These are phyloP conservation scores for Eumeta japonica DNA, from an alignment of 1,140 invertebrate genomes.

Conservation along the genomic window DNA sequence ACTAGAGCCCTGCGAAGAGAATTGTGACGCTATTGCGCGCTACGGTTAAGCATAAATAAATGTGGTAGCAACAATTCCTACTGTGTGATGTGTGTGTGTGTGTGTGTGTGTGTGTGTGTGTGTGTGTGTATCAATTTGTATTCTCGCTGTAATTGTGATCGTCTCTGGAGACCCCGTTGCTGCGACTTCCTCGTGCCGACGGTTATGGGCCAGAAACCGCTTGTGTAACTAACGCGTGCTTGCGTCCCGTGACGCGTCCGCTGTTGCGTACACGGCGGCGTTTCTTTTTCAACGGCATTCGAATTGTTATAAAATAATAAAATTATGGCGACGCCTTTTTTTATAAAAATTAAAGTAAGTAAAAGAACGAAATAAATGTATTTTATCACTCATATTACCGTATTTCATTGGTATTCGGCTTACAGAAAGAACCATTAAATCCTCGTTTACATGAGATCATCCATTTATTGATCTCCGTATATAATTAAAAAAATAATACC, in stretches of 20 bases:
- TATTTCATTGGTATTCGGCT: not conserved
- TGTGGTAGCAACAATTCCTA: too few species aligned
- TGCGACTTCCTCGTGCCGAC: constrained; percentile 22
- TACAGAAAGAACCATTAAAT: not conserved
- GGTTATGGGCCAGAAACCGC: constrained; percentile 12
- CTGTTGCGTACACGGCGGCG: constrained; percentile 22
- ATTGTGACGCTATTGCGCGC: too few species aligned
- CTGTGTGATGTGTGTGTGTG: too few species aligned
- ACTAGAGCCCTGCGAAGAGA: too few species aligned
- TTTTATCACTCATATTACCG: not conserved
- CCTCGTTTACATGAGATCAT: not conserved
- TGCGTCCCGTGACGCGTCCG: constrained; percentile 35
- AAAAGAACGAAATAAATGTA: not conserved
- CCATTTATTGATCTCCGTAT: too few species aligned
- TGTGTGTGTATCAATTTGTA: constrained; percentile 30
- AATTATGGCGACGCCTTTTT: not conserved
- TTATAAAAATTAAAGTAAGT: not conserved
- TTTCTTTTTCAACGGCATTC: too few species aligned
- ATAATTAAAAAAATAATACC: too few species aligned
- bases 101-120: too few species aligned
- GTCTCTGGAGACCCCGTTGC: constrained; percentile 24
- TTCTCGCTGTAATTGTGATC: constrained; percentile 17
- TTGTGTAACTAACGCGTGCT: constrained; percentile 39
- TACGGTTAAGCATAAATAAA: too few species aligned
- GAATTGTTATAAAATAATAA: not conserved